phyloP scores from a whole-genome alignment of 2,797 vertebrate genomes.

The Falco berigora region DNA sequence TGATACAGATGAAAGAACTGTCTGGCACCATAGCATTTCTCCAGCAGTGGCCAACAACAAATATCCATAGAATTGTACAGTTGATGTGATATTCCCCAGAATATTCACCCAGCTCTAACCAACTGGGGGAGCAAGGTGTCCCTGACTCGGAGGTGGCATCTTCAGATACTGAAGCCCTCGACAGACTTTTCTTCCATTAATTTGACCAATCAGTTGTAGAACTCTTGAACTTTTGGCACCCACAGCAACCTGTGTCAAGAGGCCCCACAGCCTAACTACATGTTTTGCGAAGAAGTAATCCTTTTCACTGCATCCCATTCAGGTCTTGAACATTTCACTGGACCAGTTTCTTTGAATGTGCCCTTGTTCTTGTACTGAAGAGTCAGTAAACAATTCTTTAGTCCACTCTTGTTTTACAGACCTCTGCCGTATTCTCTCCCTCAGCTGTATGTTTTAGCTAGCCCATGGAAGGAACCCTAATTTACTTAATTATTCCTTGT shows the following conservation, averaged over 20 bases:
- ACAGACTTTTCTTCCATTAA: not conserved
- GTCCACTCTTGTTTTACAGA: not conserved
- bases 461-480: not conserved
- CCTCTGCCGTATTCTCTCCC: not conserved
- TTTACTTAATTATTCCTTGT: not conserved
- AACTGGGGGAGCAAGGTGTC: not conserved
- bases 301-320: not conserved
- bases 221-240: not conserved
- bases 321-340: not conserved
- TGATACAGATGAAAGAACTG: not conserved
- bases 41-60: not conserved
- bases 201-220: not conserved
- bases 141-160: not conserved
- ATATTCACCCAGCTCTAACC: not conserved
- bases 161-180: not conserved
- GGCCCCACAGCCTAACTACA: not conserved
- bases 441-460: not conserved
- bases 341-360: not conserved
- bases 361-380: not conserved
- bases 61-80: not conserved
- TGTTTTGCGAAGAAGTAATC: not conserved
- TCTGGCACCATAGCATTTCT: not conserved
- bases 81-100: not conserved
- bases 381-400: not conserved
- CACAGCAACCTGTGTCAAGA: not conserved